Conservation (phyloP, 2,113 vertebrate species). For the Scytalopus superciliaris region DNA sequence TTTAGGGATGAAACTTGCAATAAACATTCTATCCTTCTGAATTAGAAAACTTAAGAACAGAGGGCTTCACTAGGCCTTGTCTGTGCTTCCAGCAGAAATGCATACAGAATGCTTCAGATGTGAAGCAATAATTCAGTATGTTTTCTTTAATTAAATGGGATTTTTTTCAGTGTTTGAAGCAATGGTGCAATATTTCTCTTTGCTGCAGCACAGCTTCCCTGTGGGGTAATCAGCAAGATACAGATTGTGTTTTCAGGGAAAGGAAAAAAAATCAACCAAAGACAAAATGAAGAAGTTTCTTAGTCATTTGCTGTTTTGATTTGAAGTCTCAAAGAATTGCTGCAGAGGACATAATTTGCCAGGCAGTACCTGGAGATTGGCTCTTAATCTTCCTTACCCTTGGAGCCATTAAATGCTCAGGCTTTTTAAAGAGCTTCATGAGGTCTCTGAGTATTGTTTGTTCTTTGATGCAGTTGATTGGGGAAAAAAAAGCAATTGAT, state of each 20-base stretch:
- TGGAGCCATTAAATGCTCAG: background rate
- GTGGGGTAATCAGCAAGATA: background rate
- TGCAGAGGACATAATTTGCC: background rate
- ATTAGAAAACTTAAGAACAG: background rate
- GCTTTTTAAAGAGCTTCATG: background rate
- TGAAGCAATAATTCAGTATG: background rate
- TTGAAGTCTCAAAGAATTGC: background rate
- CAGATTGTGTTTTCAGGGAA: background rate
- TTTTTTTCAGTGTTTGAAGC: background rate
- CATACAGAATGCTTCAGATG: background rate
- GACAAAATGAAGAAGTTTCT: background rate
- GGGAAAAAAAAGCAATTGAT: background rate
- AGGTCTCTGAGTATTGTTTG: background rate
- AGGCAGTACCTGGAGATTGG: background rate
- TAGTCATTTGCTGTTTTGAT: background rate
- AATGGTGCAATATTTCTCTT: background rate
- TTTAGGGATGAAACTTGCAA: background rate
- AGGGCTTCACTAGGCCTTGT: accelerated
- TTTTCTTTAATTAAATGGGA: background rate
- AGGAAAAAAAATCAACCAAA: background rate
- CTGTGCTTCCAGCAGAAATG: background rate
- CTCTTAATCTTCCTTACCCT: background rate
- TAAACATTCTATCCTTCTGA: background rate
- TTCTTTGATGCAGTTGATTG: background rate
- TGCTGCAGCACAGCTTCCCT: background rate